Base-by-base conservation (phyloP, 2,888 invertebrate genomes). In the Agonopterix heracliana region DNA sequence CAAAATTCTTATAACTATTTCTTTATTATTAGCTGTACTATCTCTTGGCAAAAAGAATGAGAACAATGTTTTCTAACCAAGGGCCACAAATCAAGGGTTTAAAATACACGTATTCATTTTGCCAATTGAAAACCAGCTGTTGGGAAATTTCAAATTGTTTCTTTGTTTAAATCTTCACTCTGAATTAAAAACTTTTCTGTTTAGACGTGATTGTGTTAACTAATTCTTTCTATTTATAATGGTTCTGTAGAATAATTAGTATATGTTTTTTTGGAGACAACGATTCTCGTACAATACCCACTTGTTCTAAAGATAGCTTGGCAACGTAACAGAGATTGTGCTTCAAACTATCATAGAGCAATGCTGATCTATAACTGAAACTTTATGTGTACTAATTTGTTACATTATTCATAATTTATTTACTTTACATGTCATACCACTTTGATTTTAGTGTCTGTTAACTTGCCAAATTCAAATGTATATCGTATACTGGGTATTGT, bases 181-280 rank as follows among this genome's bases (percentile, higher is more conserved):
- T 26, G 26, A 26, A 26, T 26, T 26, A 26, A 26, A 26, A 26
- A 51, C 70, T 64, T 73, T 68, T 74, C 64, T 78, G 81, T 79
- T 80, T 87, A 85, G 83, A 81, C 68, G 87, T 87, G 82, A 79
- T 76, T 80, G 85, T 87, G 85, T 82, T 81, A 78, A 81, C 76
- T 71, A 72, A 68, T 71, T 69, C 60, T 71, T 66, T 68, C 64
- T 70, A 63, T 75, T 73, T 78, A 49, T 74, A 75, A 67, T 78
- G 67, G 72, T 81, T 78, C 64, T 68, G 85, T 87, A 87, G 86
- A 78, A 68, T 63, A 65, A 59, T 73, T 84, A 81, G 83, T 84
- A 73, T 58, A 68, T 83, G 81, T 85, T 77, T 66, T 70, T 78
- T 66, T 71, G 64, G 61, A 62, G 65, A 59, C 38, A 38, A 41